Base-by-base conservation (phyloP, 64 coral and sea anemone species). In the Pocillopora verrucosa region DNA sequence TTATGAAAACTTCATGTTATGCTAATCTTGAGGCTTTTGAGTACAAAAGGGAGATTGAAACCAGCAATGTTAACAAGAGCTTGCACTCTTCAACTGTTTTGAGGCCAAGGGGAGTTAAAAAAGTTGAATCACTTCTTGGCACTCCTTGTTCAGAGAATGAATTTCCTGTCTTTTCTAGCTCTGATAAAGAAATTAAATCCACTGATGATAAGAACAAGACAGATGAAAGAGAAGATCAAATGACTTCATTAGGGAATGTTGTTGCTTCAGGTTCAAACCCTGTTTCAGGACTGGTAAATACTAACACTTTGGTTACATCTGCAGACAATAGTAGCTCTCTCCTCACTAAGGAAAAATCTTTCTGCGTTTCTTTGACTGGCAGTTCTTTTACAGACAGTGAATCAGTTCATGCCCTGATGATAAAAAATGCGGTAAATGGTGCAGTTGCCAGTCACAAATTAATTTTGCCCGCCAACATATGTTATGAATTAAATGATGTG, bases 71-170 rank as follows among this genome's bases (percentile, higher is more conserved):
- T 6, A 93, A 75, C 56, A 97, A 84, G 72, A 97, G 95, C 77
- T 75, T 97, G 56, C 95, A 97, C 34, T 97, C 95, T 24, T 97
- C 88, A 78, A 78, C 87, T 35, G 95, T 97, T 22, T 69, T 73
- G 20, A 91, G 95, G 38, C 65, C 37, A 72, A 85, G 16, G 57
- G 72, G 24, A 22, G 38, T 5, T 84, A 65, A 35, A 57, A 85
- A 51, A 22, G 20, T 11, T 84, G 82, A 67, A 56, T 70, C 22
- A 72, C 19, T n/a, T 19, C 12, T 56, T 4, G 16, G 16, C 11
- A 9, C 63, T 72, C 24, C 19, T 57, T 6, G 13, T 13, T 38
- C 22, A n/a, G 6, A 57, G 16, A 65, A 85, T 17, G 35, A 17
- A 36, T 41, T 5, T 22, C 20, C 41, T 56, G 75, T 13, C 22